Conservation (phyloP, 92 coral and sea anemone genomes). For the Paragorgia papillata region DNA sequence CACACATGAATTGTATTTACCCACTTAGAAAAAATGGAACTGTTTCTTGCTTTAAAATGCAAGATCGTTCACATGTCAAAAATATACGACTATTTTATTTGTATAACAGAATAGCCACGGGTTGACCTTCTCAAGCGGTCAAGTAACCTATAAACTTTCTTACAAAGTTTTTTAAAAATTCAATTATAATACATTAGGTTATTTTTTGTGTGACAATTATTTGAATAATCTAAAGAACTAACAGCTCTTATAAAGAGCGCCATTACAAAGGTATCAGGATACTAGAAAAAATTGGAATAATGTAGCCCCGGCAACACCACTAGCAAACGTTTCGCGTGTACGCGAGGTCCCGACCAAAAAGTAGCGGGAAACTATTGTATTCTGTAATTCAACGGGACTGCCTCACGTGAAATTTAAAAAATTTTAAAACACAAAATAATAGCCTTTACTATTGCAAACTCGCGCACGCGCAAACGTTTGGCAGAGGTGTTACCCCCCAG, state of each 20-base stretch:
- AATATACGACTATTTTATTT: not conserved
- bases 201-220: slow-evolving; percentile 29
- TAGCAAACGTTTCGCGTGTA: too few relatives aligned
- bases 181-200: not conserved
- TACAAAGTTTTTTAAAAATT: not conserved
- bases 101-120: not conserved
- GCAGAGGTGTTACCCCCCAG: too few relatives aligned
- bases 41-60: not conserved
- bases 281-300: too few relatives aligned
- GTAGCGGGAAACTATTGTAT: too few relatives aligned
- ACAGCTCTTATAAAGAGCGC: slow-evolving; percentile 35
- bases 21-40: slow-evolving; percentile 37
- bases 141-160: not conserved
- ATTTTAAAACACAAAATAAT: too few relatives aligned
- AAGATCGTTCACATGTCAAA: slow-evolving; percentile 26
- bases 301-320: too few relatives aligned
- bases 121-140: not conserved
- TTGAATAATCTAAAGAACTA: not conserved
- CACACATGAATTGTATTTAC: slow-evolving; percentile 7
- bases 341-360: too few relatives aligned
- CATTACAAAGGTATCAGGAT: not conserved
- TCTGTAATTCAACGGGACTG: too few relatives aligned
- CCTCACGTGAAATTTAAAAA: too few relatives aligned
- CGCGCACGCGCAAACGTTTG: too few relatives aligned
- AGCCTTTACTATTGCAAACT: too few relatives aligned